Conservation (phyloP, 1,140 invertebrate genomes). For the Chymomyza costata region DNA sequence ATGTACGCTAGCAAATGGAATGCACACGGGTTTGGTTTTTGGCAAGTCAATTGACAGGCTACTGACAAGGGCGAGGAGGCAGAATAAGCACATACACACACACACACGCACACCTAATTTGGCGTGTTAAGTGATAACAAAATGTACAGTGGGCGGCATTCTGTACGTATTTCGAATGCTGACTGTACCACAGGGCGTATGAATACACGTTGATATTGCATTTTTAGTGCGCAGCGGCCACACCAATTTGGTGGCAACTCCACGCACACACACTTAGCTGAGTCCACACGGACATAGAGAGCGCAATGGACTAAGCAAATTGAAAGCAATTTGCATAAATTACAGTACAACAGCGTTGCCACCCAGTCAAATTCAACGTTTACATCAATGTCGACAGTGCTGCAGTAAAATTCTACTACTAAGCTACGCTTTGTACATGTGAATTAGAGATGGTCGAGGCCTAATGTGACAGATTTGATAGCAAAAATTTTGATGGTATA, state of each 20-base stretch:
- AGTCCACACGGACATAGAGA: no score
- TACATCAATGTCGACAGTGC: no score
- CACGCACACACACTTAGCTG: slow-evolving; percentile 22
- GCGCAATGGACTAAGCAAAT: slow-evolving; percentile 51
- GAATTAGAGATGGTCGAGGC: no score
- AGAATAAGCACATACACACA: slow-evolving; percentile 1
- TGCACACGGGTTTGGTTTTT: no score
- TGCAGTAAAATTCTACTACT: no score
- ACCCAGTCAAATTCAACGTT: not conserved
- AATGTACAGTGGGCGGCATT: slow-evolving; percentile 19
- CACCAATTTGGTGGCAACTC: slow-evolving; percentile 23
- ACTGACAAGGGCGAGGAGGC: no score
- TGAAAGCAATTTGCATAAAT: slow-evolving; percentile 70
- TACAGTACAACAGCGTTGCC: slow-evolving; percentile 14
- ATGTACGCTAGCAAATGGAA: no score
- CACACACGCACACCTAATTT: slow-evolving; percentile 29
- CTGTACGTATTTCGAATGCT: not conserved
- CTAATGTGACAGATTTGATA: no score
- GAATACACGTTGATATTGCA: slow-evolving; percentile 26
- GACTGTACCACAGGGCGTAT: slow-evolving; percentile 20
- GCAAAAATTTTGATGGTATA: no score
- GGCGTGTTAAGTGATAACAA: slow-evolving; percentile 37
- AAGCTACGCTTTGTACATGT: no score
- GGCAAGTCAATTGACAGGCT: no score
- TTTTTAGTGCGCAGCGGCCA: slow-evolving; percentile 33